A percentile compares a stretch with the other conserved stretches of the same genome.
Conservation (phyloP, 2,888 invertebrate genomes). For the Argyresthia albistria region DNA sequence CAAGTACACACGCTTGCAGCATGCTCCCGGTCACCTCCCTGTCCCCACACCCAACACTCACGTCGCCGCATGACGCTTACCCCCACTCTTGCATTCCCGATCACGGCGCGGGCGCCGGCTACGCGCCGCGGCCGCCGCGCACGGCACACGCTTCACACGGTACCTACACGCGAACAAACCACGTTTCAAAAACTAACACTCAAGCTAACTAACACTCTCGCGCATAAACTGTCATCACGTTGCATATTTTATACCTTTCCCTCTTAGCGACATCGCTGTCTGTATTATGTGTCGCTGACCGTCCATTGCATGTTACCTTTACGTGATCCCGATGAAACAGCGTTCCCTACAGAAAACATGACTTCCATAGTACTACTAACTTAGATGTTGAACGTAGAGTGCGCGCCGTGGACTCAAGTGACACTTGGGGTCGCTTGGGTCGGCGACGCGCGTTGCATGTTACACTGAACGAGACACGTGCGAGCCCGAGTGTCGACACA, state of each 20-base stretch:
- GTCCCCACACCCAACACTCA: conserved; percentile 45
- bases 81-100: conserved; percentile 67
- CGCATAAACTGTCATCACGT: conserved; percentile 58
- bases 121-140: conserved; percentile 46
- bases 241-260: conserved; percentile 73
- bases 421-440: conserved; percentile 21
- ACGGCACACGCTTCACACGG: conserved; percentile 63
- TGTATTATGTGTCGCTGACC: conserved; percentile 55
- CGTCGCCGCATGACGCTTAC: conserved; percentile 65
- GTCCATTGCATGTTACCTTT: conserved; percentile 54
- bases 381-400: conserved; percentile 38
- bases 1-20: conserved; percentile 52
- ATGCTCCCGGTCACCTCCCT: conserved; percentile 37
- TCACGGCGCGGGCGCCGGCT: conserved; percentile 53
- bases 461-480: conserved; percentile 26
- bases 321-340: conserved; percentile 44
- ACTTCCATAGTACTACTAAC: conserved; percentile 38
- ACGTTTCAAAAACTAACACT: conserved; percentile 33
- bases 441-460: conserved; percentile 50
- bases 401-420: conserved; percentile 33
- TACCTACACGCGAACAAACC: conserved; percentile 63
- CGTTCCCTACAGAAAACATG: conserved; percentile 44
- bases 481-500: conserved; percentile 3
- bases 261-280: conserved; percentile 56
- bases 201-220: conserved; percentile 43